Base-by-base conservation (phyloP, 2,888 invertebrate genomes). In the Laspeyria flexula region DNA sequence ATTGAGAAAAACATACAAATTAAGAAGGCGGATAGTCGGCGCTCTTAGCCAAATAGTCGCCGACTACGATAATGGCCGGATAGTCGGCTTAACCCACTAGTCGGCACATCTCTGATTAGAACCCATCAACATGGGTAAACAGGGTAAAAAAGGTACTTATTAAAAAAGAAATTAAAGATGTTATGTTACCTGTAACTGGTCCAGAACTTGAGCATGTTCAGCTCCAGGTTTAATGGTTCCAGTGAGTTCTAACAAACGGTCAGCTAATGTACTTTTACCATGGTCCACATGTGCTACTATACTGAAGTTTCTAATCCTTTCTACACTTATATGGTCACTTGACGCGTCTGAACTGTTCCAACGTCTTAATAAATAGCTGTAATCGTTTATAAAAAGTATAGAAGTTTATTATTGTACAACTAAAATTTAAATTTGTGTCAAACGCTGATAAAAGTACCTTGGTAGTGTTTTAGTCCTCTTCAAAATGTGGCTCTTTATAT, bases 241-340 rank as follows among this genome's bases (percentile, higher is more conserved):
- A 12, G 99, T 98, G 45, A 96, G 87, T 94, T 99, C 99, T 10
- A 99, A 86, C n/a, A 99, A 85, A 47, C 99, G 93, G 83, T 99
- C 99, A 0, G 99, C 99, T 50, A 99, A 88, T 0, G 99, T 99
- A 84, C 98, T 98, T 91, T 99, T 99, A 0, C 99, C 99, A 93
- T 99, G 99, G 85, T 99, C 99, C 0, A 99, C 97, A 88, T 99
- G 99, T n/a, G 99, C 99, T 58, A 99, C 98, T 73, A 99, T 99
- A 85, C 98, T 97, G 79, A 99, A 99, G 84, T 99, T 99, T 49
- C 99, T 93, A 34, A 98, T 97, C 61, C 77, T 85, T 31, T 65
- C 75, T n/a, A 82, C 75, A 30, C 87, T 83, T 37, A 81, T 50
- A 16, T 48, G 53, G 23, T 75, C 75, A 7, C 65, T 63, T 3